Base-by-base conservation (phyloP, 2,888 invertebrate genomes). In the Phyto melanocephala region DNA sequence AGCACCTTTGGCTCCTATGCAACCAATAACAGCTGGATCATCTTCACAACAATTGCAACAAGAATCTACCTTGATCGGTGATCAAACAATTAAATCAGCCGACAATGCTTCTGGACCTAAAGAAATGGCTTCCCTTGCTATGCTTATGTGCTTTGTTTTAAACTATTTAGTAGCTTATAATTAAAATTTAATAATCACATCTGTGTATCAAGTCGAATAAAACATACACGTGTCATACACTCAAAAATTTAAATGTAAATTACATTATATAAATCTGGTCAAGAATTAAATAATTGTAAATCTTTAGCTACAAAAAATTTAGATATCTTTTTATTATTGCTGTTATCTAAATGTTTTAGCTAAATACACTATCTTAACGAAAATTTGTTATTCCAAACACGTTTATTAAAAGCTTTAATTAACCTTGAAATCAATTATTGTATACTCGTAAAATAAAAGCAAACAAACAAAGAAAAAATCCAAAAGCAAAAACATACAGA, bases 1-100 rank as follows among this genome's bases (percentile, higher is more conserved):
- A 33, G 89, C 87, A 6, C 88, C 88, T 1, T 85, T 88, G 84
- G 86, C 86, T 5, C 87, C 85, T 4, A 85, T 68, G 3, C 86
- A 85, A 58, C 85, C 87, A 1, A 81, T 83, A 8, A 74, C 85
- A 8, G 79, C 76, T 11, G 79, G 77, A 13, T 56, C 65, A 50
- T 63, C 86, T n/a, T 83, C 85, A 0, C 86, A 87, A 60, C 87
- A 87, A 81, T 68, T 86, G 35, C 87, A 84, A 47, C 84, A 85
- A 74, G 42, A 80, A 52, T 75, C 82, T 62, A 78, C 72, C 52
- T 47, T 60, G 47, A 40, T 82, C 10, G 82, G 71, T 11, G 75
- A 79, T 71, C 82, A 79, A 72, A 71, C 71, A 22, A 40, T 79
- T 11, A 82, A 82, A 72, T 35, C 74, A 5, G 78, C 75, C 28